A percentile compares a stretch with the other conserved stretches of the same genome.
Evolutionary conservation across 2,113 vertebrate species (phyloP).

Genomic region (Potamarius usumacintae): DNA sequence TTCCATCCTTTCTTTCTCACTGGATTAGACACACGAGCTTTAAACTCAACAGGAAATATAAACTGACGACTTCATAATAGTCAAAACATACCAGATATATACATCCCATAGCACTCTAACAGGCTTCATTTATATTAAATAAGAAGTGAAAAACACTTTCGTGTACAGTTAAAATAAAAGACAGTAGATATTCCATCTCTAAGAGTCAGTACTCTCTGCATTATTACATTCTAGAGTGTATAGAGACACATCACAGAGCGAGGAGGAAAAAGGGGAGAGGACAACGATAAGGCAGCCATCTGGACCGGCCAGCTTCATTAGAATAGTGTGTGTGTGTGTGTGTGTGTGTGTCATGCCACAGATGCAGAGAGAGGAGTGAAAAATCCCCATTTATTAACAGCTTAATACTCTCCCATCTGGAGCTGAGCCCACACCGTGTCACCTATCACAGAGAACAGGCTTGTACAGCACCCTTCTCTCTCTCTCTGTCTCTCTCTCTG

Average conservation of each 20-base stretch:
- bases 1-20: background rate
- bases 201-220: slow-evolving; percentile 17
- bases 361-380: slow-evolving; percentile 80
- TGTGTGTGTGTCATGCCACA: slow-evolving; percentile 80
- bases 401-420: slow-evolving; percentile 87
- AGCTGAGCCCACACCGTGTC: slow-evolving; percentile 77
- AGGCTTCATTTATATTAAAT: background rate
- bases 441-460: slow-evolving; percentile 73
- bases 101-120: background rate
- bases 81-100: background rate
- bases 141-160: background rate
- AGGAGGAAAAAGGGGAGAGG: slow-evolving; percentile 61
- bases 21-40: background rate
- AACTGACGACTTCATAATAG: background rate
- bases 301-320: slow-evolving; percentile 85
- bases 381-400: slow-evolving; percentile 87
- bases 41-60: background rate
- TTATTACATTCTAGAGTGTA: slow-evolving; percentile 54
- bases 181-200: background rate
- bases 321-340: slow-evolving; percentile 82
- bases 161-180: background rate
- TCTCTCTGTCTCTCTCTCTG: background rate
- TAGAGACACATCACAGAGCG: slow-evolving; percentile 62
- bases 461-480: slow-evolving; percentile 41
- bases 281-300: slow-evolving; percentile 80